Evolutionary conservation across 2,888 invertebrate species (phyloP), one percentile per base, ranked within the genome.

Genomic region (Andrena camellia): DNA sequence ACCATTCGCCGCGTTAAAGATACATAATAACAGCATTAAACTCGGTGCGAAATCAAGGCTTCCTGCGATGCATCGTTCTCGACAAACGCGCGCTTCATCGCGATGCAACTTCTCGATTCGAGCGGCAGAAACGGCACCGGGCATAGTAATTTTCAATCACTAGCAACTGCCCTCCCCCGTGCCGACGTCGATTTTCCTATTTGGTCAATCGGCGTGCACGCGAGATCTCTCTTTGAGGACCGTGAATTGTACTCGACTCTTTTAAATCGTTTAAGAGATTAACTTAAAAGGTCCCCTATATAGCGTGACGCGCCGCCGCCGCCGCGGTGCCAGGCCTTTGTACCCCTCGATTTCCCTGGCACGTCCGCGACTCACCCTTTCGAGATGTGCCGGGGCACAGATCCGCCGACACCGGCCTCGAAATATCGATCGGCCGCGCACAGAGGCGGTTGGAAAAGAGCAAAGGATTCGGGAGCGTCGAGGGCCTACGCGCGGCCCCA

Each of bases 271-370:
- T 85, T 76, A 69, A 78, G 67, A 82, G 85, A 87, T 87, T 82
- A 87, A 85, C 82, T 87, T 85, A 84, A 87, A 81, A 85, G 85
- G 87, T 75, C 75, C 76, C 84, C 81, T 79, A 82, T 79, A 78
- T 72, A 78, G 76, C 80, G 66, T 76, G 75, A 78, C 23, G n/a
- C n/a, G n/a, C n/a, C 4, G 13, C 73, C 68, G 72, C 59, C 81
- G 68, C 74, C 78, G 80, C 78, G 74, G 33, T 50, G 71, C 31
- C 57, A 52, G n/a, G 78, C 70, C 78, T 87, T 87, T 85, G 85
- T 83, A 0, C 54, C 50, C 23, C 48, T 26, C 68, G 81, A 76
- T 72, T 78, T 73, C 69, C 68, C 67, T 67, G 68, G 52, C 52
- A 8, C 20, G 52, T 20, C 2, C 20, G 20, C 20, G 23, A 57